A percentile compares a stretch with the other conserved stretches of the same genome.
These are phyloP conservation scores for Drosophila bocqueti DNA, from an alignment of 1,140 invertebrate genomes.

Conservation along the genomic window DNA sequence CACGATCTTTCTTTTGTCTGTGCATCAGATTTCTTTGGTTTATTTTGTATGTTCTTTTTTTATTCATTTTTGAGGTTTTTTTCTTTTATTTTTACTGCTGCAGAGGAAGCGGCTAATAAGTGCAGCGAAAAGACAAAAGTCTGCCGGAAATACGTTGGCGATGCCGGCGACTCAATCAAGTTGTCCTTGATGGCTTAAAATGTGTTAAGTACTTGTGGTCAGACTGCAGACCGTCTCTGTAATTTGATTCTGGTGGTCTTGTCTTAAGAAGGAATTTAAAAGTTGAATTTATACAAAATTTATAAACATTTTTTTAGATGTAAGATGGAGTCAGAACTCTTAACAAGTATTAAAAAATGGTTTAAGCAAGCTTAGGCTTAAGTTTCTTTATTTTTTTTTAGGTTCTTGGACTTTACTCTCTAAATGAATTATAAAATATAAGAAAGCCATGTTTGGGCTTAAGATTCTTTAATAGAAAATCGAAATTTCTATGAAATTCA, in stretches of 20 bases:
- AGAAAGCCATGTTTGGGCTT: too few relatives aligned
- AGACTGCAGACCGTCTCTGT: constrained; percentile 9
- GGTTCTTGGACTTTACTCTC: too few relatives aligned
- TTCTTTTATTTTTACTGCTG: constrained; percentile 17
- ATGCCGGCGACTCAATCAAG: constrained; percentile 56
- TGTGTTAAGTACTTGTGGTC: constrained; percentile 42
- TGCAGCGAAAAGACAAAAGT: constrained; percentile 60
- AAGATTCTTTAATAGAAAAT: too few relatives aligned
- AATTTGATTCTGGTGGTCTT: neutral
- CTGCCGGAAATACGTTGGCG: constrained; percentile 70
- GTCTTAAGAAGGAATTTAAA: neutral
- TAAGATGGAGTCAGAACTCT: neutral
- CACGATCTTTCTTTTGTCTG: constrained; percentile 49
- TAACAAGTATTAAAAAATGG: neutral
- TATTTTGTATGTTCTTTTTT: neutral
- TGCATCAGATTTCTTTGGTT: constrained; percentile 14
- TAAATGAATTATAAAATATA: too few relatives aligned
- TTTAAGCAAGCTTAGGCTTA: neutral
- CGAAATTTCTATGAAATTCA: too few relatives aligned
- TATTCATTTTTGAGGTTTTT: neutral
- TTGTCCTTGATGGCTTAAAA: constrained; percentile 55
- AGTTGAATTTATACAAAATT: neutral
- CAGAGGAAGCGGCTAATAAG: constrained; percentile 75
- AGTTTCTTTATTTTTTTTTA: too few relatives aligned
- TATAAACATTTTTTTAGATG: too few relatives aligned